Evolutionary conservation across 1,140 invertebrate genomes (phyloP), one percentile per base, ranked within the genome.

Genomic region (Ruditapes philippinarum): DNA sequence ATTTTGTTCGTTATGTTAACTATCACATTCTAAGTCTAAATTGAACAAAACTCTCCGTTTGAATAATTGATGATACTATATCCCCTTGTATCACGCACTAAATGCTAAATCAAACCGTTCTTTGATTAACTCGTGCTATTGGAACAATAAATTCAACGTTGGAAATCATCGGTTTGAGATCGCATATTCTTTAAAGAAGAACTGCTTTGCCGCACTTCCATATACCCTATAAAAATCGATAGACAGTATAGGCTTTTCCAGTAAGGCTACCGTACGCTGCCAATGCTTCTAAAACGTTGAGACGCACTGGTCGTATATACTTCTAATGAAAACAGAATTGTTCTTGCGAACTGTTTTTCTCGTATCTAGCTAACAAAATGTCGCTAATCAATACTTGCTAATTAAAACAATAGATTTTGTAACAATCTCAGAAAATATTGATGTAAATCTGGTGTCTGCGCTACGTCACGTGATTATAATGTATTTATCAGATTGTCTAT

Each of bases 111-210:
- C 62, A 33, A 73, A 84, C 65, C 40, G 42, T 33, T 73, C 62
- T 86, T 86, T 86, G 51, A 86, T 86, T 86, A 86, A 76, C 73
- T 19, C 68, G 74, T 78, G 28, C 45, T 78, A 85, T 25, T 85
- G 70, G 33, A 85, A 49, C 83, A 38, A 51, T 76, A 74, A 74
- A 74, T 85, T 85, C 83, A 74, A 78, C 73, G 73, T 22, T 28
- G 3, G 42, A 25, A 49, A 84, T 84, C 62, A 73, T 28, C 31
- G 65, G 82, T 5, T 51, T 73, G 31, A 49, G 65, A 42, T 38
- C 49, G 42, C 40, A 73, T 36, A 73, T 70, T 49, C 82, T 54
- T 73, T 68, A 73, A 51, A 25, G 45, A 51, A 51, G 82, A 42
- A 38, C 82, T 14, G 60, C 80, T 31, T 65, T 42, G 45, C 33